Conservation (phyloP, 2,888 invertebrate species). For the Limnephilus marmoratus region DNA sequence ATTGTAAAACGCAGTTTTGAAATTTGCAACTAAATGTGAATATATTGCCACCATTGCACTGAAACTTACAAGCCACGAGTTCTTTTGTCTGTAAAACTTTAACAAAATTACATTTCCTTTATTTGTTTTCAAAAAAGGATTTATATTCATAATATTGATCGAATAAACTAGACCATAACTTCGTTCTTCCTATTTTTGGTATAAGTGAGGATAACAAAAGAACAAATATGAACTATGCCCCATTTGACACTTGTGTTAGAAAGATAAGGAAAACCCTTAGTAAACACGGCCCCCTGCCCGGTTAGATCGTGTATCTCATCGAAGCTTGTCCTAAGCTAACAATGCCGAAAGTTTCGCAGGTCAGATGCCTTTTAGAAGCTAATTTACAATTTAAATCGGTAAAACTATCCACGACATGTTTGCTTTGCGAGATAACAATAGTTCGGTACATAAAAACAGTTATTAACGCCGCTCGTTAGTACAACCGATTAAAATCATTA, state of each 20-base stretch:
- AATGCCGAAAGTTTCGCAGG: neutral
- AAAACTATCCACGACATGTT: constrained; percentile 16
- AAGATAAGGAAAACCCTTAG: constrained; percentile 19
- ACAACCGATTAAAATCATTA: neutral
- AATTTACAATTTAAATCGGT: neutral
- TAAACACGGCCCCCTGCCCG: neutral
- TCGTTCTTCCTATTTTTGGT: neutral
- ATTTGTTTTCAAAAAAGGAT: neutral
- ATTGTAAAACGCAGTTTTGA: no score
- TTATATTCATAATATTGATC: neutral
- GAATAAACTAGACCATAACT: neutral
- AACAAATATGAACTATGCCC: neutral
- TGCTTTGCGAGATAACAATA: constrained; percentile 21
- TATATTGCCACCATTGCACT: no score
- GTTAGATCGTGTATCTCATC: constrained; percentile 2
- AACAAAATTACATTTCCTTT: neutral
- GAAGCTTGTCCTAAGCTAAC: constrained; percentile 26
- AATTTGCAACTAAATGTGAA: no score
- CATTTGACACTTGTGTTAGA: neutral
- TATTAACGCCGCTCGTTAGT: neutral
- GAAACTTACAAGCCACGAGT: no score
- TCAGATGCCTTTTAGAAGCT: neutral
- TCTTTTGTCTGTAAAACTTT: neutral
- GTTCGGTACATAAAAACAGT: constrained; percentile 10
- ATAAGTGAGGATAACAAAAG: neutral